These are phyloP conservation scores for Pan paniscus DNA, from an alignment of 2,113 vertebrate genomes.

Conservation along the genomic window DNA sequence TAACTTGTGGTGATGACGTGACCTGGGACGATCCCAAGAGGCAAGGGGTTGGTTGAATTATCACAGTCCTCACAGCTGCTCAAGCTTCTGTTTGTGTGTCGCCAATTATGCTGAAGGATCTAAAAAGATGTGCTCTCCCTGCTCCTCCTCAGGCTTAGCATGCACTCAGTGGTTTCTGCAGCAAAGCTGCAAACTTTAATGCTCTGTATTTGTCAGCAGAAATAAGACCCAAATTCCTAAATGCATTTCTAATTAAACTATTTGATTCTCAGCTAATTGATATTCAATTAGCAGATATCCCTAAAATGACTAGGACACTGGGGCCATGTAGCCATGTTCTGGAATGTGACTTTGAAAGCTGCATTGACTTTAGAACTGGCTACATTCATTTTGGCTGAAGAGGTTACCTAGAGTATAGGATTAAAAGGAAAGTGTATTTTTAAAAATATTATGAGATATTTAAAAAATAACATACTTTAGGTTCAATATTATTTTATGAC, in stretches of 20 bases:
- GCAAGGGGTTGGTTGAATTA: background rate
- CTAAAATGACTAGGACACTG: background rate
- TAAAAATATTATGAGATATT: background rate
- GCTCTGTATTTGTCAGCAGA: background rate
- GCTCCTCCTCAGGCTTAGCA: rapidly evolving
- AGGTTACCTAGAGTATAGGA: background rate
- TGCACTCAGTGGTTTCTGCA: background rate
- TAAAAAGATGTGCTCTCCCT: background rate
- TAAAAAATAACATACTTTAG: background rate
- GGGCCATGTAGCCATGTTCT: background rate
- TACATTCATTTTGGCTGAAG: background rate
- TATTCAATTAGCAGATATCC: background rate
- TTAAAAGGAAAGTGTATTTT: background rate
- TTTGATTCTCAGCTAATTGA: background rate
- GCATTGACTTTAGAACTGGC: background rate
- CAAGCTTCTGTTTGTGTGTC: background rate
- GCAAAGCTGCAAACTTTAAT: background rate
- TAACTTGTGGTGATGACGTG: background rate
- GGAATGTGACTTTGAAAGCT: background rate
- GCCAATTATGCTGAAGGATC: background rate
- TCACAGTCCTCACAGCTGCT: background rate
- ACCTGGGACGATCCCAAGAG: background rate
- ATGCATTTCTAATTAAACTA: background rate
- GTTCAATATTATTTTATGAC: background rate
- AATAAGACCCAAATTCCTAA: background rate